Percentiles rank a stretch among this genome's conserved stretches.
Conservation (phyloP, 53 echinoderm and acorn worm species). For the Actinopyga echinites region DNA sequence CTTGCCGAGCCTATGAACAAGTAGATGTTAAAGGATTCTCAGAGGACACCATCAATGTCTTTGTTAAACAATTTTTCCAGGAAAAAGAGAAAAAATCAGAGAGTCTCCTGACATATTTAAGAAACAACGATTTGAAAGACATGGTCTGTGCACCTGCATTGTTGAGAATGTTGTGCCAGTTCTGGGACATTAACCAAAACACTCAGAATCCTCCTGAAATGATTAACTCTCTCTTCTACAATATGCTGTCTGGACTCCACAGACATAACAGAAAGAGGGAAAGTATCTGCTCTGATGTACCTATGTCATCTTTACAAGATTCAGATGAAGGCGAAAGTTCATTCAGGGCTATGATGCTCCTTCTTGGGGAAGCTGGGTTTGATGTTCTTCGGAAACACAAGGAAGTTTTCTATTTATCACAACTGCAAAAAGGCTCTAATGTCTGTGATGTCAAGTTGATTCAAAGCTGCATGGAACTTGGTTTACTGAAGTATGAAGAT, state of each 20-base stretch:
- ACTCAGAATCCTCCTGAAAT: not conserved
- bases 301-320: too few species aligned
- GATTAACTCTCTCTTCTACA: not conserved
- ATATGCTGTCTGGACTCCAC: not conserved
- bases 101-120: constrained; percentile 19
- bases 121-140: constrained; percentile 9
- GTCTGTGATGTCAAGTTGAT: not conserved
- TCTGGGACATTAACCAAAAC: constrained; percentile 2
- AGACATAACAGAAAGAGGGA: not conserved
- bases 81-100: constrained; percentile 8
- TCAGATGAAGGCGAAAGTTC: not conserved
- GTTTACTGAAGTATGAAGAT: constrained; percentile 12
- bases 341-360: not conserved
- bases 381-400: not conserved
- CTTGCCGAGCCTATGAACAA: constrained; percentile 2
- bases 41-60: not conserved
- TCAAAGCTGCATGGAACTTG: not conserved
- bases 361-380: not conserved
- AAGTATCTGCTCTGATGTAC: too few species aligned
- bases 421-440: not conserved
- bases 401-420: not conserved
- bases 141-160: constrained; percentile 1
- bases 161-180: constrained; percentile 1
- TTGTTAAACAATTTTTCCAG: not conserved
- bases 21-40: constrained; percentile 14